Base-by-base conservation (phyloP, 2,113 vertebrate genomes). In the Psophia crepitans region DNA sequence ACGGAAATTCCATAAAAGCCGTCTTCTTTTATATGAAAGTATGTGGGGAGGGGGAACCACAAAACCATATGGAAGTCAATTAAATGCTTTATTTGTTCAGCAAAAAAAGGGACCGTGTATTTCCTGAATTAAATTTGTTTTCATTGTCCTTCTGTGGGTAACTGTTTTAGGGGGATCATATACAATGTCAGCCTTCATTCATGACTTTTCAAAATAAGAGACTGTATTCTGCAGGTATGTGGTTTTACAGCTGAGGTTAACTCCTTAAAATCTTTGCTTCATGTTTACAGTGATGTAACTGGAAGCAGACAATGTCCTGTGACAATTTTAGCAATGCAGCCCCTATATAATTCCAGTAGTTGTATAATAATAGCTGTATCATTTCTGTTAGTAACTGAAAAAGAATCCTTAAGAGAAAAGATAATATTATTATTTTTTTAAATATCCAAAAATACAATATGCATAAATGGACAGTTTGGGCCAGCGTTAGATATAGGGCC, bases 71-170 rank as follows among this genome's bases (percentile, higher is more conserved):
- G 88, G 80, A 95, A 84, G 70, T 83, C 86, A 96, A 87, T 92
- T 70, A 84, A 95, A 89, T 89, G 43, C 33, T 96, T 90, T 96
- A 95, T 95, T 96, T 96, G 70, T 89, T 93, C 84, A 80, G 56
- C 19, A 65, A 88, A 75, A 84, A 90, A 85, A 19, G 20, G 8
- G 46, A 56, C 32, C 43, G 2, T 68, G n/a, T 60, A 87, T 88
- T 94, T 93, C 85, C 92, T 89, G 87, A 93, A 94, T 82, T 54
- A 79, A 96, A 94, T 86, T 91, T 92, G 54, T 91, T 96, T 93
- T 87, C 66, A 71, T 89, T 93, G 78, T 85, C 49, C 43, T 89
- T 93, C 64, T 84, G 61, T 33, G 46, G 76, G 13, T 73, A 88
- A 14, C 56, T 78, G 35, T 19, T 89, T 89, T 66, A 92, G 27